Conservation (phyloP, 2,113 vertebrate species). For the Bos javanicus region DNA sequence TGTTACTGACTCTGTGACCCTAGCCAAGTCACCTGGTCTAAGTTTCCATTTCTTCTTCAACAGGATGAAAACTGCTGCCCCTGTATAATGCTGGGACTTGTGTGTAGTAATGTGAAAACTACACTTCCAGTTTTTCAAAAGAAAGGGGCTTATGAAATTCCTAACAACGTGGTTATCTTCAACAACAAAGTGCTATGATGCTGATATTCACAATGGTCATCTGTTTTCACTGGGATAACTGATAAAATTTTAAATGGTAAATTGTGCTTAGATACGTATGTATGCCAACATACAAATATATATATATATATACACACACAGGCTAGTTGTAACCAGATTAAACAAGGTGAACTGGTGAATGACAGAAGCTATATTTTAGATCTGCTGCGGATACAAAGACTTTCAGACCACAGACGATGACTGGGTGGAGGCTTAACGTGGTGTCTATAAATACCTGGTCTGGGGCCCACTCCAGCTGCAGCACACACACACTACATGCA, state of each 20-base stretch:
- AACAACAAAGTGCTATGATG: background rate
- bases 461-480: constrained; percentile 96
- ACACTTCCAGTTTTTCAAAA: background rate
- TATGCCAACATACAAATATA: background rate
- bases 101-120: background rate
- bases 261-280: background rate
- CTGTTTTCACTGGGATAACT: background rate
- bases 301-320: background rate
- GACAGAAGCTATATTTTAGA: background rate
- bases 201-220: background rate
- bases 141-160: background rate
- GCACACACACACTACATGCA: constrained; percentile 94
- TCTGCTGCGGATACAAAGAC: constrained; percentile 11
- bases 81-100: background rate
- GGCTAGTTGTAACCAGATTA: constrained; percentile 58
- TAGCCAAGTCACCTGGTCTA: background rate
- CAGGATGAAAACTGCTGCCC: background rate
- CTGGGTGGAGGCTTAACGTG: background rate
- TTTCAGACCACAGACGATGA: constrained; percentile 11
- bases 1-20: background rate
- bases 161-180: background rate
- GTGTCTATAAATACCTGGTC: constrained; percentile 93
- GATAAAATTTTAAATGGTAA: background rate
- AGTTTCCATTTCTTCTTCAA: background rate
- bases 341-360: background rate